These are phyloP conservation scores for Litocranius walleri DNA, from an alignment of 2,113 vertebrate genomes.

Conservation along the genomic window DNA sequence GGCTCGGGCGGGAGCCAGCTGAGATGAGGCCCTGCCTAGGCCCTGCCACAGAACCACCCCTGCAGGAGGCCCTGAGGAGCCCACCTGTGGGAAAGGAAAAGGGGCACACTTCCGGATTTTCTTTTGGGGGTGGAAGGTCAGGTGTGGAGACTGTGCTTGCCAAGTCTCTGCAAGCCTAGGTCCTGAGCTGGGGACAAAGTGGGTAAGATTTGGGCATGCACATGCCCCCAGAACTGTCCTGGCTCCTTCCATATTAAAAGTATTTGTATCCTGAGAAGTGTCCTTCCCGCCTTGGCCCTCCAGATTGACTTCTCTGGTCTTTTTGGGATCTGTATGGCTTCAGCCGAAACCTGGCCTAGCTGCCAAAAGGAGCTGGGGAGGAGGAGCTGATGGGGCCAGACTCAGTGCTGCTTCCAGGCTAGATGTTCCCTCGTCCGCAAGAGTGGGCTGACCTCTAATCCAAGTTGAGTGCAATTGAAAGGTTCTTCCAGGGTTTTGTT, in stretches of 20 bases:
- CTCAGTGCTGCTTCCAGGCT: slow-evolving; percentile 74
- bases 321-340: slow-evolving; percentile 50
- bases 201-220: slow-evolving; percentile 14
- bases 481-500: slow-evolving; percentile 61
- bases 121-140: slow-evolving; percentile 49
- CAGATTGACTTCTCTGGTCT: slow-evolving; percentile 66
- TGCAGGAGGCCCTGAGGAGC: slow-evolving; percentile 53
- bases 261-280: slow-evolving; percentile 72
- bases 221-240: not conserved
- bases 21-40: slow-evolving; percentile 76
- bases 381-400: not conserved
- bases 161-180: slow-evolving; percentile 34
- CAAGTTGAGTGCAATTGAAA: slow-evolving; percentile 78
- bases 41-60: slow-evolving; percentile 58
- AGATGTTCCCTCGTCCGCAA: slow-evolving; percentile 64
- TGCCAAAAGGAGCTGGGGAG: not conserved
- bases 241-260: slow-evolving; percentile 55
- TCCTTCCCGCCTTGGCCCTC: slow-evolving; percentile 67
- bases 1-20: slow-evolving; percentile 93
- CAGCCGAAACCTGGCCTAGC: not conserved
- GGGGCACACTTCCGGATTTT: slow-evolving; percentile 42
- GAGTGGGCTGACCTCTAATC: slow-evolving; percentile 65
- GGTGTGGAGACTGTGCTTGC: slow-evolving; percentile 33
- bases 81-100: slow-evolving; percentile 19
- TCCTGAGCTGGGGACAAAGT: slow-evolving; percentile 7